Percentiles rank a stretch among this genome's conserved stretches.
Evolutionary conservation across 2,797 vertebrate species (phyloP).

Genomic region (Chloroceryle amazona): DNA sequence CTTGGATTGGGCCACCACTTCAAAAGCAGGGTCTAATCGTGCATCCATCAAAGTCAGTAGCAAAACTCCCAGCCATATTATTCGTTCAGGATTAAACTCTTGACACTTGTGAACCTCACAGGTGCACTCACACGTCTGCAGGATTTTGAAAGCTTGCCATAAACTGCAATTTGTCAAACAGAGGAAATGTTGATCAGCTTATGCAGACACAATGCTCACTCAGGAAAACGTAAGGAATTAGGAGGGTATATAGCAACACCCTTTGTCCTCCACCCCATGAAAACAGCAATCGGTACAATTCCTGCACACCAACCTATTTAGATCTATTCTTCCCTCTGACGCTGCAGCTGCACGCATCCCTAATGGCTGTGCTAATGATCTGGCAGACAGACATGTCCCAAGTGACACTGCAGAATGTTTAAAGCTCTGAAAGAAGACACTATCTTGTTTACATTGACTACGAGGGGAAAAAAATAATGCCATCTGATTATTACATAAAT

Average conservation of each 20-base stretch:
- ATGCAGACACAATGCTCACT: neutral
- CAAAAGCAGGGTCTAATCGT: neutral
- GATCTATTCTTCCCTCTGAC: neutral
- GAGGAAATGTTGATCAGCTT: neutral
- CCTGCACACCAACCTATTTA: neutral
- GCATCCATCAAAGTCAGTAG: neutral
- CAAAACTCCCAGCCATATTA: neutral
- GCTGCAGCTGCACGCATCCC: neutral
- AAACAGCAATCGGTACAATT: neutral
- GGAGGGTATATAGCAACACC: neutral
- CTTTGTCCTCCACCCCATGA: neutral
- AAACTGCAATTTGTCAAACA: neutral
- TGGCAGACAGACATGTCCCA: conserved; percentile 34
- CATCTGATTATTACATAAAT: conserved; percentile 58
- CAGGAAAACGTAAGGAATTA: neutral
- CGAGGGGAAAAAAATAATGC: neutral
- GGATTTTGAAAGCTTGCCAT: conserved; percentile 2
- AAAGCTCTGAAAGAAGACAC: conserved; percentile 58
- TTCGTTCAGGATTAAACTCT: neutral
- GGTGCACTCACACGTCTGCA: neutral
- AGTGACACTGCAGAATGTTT: conserved; percentile 33
- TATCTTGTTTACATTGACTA: conserved; percentile 36
- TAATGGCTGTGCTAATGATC: conserved; percentile 9
- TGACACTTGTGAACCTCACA: neutral
- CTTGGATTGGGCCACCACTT: neutral